Evolutionary conservation across 2,888 invertebrate genomes (phyloP).

Genomic region (Coremacera marginata): DNA sequence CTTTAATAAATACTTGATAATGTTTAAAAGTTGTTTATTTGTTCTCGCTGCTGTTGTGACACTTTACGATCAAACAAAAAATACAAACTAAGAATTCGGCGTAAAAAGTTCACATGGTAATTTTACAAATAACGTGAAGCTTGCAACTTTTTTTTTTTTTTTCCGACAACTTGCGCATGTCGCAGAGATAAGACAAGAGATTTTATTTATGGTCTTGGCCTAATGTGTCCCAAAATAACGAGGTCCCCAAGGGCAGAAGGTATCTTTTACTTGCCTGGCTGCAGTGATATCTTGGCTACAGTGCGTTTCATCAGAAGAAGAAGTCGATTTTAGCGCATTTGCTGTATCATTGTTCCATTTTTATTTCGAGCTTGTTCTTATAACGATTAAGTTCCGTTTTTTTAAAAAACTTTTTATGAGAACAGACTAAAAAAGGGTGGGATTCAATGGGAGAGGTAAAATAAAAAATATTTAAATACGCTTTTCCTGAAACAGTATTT

Average conservation of each 20-base stretch:
- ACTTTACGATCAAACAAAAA: not conserved
- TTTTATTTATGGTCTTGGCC: conserved; percentile 5
- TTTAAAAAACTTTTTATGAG: no score
- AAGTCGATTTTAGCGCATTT: not conserved
- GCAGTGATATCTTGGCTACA: no score
- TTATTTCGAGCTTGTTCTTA: no score
- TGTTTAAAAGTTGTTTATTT: no score
- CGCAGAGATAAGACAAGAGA: conserved; percentile 20
- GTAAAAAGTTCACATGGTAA: not conserved
- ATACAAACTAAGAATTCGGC: not conserved
- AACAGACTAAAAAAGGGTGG: no score
- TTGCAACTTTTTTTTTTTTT: not conserved
- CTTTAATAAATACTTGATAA: no score
- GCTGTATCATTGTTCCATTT: no score
- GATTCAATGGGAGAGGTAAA: no score
- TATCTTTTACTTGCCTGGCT: no score
- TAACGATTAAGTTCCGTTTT: no score
- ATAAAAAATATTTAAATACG: no score
- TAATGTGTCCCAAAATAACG: not conserved
- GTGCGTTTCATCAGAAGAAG: conserved; percentile 6
- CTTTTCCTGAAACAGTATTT: no score
- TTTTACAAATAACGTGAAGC: not conserved
- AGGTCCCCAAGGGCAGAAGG: not conserved
- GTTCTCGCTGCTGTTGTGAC: not conserved
- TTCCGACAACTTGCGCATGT: conserved; percentile 1